Evolutionary conservation across 2,113 vertebrate genomes (phyloP).

Genomic region (Rhinichthys klamathensis): DNA sequence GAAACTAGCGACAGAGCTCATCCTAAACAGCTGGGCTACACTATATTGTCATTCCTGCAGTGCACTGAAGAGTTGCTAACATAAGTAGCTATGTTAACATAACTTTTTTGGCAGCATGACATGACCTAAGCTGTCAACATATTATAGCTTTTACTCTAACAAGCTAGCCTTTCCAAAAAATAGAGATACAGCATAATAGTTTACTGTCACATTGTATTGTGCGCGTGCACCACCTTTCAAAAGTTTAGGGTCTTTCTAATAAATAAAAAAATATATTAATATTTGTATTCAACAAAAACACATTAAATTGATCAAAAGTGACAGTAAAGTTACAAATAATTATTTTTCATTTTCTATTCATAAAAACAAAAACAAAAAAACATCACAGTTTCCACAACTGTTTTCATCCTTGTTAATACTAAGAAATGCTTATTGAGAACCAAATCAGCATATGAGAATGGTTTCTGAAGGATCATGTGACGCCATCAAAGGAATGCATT

Average conservation of each 20-base stretch:
- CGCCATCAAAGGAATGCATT: no score
- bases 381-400: no score
- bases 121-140: neutral
- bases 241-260: no score
- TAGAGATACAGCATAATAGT: neutral
- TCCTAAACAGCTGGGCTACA: slow-evolving; percentile 46
- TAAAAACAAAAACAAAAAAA: no score
- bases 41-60: neutral
- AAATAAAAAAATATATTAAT: neutral
- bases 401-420: no score
- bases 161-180: neutral
- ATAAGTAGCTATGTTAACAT: neutral
- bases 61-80: slow-evolving; percentile 3
- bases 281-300: neutral
- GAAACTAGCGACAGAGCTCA: slow-evolving; percentile 11
- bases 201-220: neutral
- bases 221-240: neutral
- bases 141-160: neutral
- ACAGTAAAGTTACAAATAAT: neutral
- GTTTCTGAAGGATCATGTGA: neutral
- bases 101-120: neutral
- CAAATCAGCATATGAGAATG: neutral
- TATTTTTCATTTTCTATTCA: no score
- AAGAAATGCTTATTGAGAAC: neutral
- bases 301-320: neutral